Evolutionary conservation across 2,797 vertebrate species (phyloP).

Genomic region (Selene dorsalis): DNA sequence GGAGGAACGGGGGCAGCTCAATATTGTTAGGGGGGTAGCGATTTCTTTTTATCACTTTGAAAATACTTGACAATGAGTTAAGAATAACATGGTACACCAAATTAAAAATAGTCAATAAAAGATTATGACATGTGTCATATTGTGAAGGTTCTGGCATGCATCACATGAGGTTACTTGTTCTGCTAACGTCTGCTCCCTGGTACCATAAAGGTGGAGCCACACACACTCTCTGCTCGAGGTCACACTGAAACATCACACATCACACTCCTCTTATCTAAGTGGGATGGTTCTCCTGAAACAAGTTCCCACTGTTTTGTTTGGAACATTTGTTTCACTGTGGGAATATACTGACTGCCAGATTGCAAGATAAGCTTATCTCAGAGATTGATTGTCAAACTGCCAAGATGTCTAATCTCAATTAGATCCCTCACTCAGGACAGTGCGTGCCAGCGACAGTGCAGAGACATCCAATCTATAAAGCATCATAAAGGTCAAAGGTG

Average conservation of each 20-base stretch:
- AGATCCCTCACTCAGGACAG: neutral
- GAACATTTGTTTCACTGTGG: neutral
- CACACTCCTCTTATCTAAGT: neutral
- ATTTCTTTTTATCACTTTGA: neutral
- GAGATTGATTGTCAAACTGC: constrained; percentile 1
- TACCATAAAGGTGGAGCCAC: no score
- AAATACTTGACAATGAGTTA: neutral
- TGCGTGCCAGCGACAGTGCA: neutral
- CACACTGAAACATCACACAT: neutral
- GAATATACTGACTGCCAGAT: constrained; percentile 4
- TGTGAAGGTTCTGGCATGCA: neutral
- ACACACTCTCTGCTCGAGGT: neutral
- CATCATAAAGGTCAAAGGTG: neutral
- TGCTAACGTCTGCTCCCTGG: neutral
- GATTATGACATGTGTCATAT: neutral
- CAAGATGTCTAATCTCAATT: neutral
- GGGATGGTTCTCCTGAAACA: no score
- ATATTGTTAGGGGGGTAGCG: neutral
- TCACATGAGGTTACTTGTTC: no score
- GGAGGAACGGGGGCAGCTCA: neutral
- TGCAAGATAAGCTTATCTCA: constrained; percentile 1
- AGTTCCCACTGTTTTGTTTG: neutral
- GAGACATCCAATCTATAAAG: neutral
- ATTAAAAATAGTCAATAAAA: neutral
- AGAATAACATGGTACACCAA: neutral